Evolutionary conservation across 1,140 invertebrate species (phyloP).

Genomic region (Cylas formicarius): DNA sequence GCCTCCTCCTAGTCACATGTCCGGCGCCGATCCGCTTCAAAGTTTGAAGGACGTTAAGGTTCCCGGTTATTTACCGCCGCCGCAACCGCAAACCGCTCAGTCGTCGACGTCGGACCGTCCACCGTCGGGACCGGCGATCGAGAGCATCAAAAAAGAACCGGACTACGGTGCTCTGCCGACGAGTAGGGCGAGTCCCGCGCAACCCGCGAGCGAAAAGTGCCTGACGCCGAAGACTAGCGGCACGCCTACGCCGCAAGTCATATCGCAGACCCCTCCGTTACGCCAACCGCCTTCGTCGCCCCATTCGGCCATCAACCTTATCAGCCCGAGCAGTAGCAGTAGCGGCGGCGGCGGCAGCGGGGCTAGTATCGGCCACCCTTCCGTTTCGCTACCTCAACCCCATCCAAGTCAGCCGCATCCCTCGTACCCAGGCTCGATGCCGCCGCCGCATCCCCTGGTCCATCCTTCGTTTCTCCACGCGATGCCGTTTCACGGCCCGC

Average conservation of each 20-base stretch:
- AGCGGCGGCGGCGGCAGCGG: slow-evolving; percentile 61
- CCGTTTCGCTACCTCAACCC: slow-evolving; percentile 48
- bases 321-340: slow-evolving; percentile 51
- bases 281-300: slow-evolving; percentile 40
- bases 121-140: slow-evolving; percentile 28
- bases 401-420: slow-evolving; percentile 62
- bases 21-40: slow-evolving; percentile 61
- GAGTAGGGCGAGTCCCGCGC: slow-evolving; percentile 29
- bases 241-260: slow-evolving; percentile 31
- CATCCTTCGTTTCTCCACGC: slow-evolving; percentile 45
- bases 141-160: slow-evolving; percentile 60
- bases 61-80: slow-evolving; percentile 56
- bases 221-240: slow-evolving; percentile 34
- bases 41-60: slow-evolving; percentile 70
- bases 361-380: slow-evolving; percentile 54
- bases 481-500: slow-evolving; percentile 27
- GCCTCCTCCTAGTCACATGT: slow-evolving; percentile 22
- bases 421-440: slow-evolving; percentile 57
- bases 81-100: slow-evolving; percentile 21
- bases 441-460: slow-evolving; percentile 65
- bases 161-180: slow-evolving; percentile 39
- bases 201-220: slow-evolving; percentile 30
- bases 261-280: slow-evolving; percentile 42
- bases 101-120: slow-evolving; percentile 25
- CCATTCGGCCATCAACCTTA: slow-evolving; percentile 53